Conservation (phyloP, 2,113 vertebrate genomes). For the Erythrolamprus reginae region DNA sequence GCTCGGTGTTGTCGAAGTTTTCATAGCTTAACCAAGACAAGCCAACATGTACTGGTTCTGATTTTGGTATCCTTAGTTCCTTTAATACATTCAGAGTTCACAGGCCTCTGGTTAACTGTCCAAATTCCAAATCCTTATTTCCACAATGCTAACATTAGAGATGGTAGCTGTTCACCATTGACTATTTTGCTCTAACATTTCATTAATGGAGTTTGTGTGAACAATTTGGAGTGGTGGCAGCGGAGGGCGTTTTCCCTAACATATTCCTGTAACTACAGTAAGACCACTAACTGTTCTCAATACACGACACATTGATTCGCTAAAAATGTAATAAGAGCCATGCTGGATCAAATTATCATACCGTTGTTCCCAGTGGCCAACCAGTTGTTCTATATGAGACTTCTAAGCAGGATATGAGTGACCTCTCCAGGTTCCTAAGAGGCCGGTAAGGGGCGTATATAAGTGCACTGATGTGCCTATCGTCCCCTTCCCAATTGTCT, state of each 20-base stretch:
- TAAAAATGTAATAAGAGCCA: neutral
- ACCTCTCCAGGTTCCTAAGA: too few relatives aligned
- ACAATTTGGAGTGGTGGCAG: neutral
- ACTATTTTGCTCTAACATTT: neutral
- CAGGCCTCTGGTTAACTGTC: neutral
- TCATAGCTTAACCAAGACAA: too few relatives aligned
- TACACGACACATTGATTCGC: neutral
- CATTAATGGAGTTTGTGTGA: neutral
- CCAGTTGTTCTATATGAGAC: neutral
- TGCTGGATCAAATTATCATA: neutral
- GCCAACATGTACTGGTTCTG: neutral
- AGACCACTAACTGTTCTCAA: neutral
- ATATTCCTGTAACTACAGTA: neutral
- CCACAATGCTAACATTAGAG: neutral
- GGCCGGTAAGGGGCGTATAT: too few relatives aligned
- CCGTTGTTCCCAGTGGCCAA: neutral
- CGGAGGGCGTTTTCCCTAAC: neutral
- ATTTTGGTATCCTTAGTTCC: neutral
- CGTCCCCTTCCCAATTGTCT: too few relatives aligned
- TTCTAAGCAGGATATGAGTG: neutral
- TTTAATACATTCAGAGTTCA: neutral
- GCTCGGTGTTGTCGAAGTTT: too few relatives aligned
- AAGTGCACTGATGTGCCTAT: too few relatives aligned
- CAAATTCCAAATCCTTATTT: neutral
- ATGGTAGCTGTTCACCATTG: neutral